Evolutionary conservation across 2,797 vertebrate genomes (phyloP), one percentile per base, ranked within the genome.

Genomic region (Malurus splendens): DNA sequence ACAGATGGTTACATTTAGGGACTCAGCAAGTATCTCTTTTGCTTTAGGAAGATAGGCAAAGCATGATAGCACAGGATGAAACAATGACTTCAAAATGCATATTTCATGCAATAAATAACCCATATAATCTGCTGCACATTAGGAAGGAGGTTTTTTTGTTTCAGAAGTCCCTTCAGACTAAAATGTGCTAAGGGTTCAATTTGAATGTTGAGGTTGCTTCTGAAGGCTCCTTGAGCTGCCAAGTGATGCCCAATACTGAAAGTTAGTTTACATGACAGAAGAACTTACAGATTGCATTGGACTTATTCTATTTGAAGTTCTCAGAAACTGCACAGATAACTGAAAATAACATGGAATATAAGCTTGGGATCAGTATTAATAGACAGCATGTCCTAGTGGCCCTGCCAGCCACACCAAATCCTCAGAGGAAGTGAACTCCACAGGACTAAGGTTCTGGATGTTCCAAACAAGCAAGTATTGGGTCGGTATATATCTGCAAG

Each of bases 91-190:
- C 36, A 42, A 38, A 54, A 50, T 55, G 28, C 13, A 42, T 87
- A 76, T 66, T 76, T 67, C 18, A 76, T 36, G 14, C 50, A 77
- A 74, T 50, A 74, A 82, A 90, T 44, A 80, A 87, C 82, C 32
- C 23, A 12, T 57, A 38, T 28, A 1, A 79, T n/a, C 71, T 0
- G 1, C 7, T 75, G 39, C 24, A 33, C 38, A 20, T 57, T 10
- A 80, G 44, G 36, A 84, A 84, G 28, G 12, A 90, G 4, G 5
- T 3, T 56, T 65, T 56, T 56, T 45, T 68, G 13, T 54, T 90
- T 65, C 32, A 48, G 16, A 4, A 60, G 16, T 60, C 16, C 18
- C 33, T 62, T 42, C 30, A 54, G 38, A n/a, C 32, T 81, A 30
- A 74, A 82, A 66, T 0, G 2, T 33, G 33, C 24, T 44, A 36